Percentiles rank a stretch among this genome's conserved stretches.
phyloP scores from a whole-genome alignment of 2,797 vertebrate genomes.

The Chloroceryle inda region DNA sequence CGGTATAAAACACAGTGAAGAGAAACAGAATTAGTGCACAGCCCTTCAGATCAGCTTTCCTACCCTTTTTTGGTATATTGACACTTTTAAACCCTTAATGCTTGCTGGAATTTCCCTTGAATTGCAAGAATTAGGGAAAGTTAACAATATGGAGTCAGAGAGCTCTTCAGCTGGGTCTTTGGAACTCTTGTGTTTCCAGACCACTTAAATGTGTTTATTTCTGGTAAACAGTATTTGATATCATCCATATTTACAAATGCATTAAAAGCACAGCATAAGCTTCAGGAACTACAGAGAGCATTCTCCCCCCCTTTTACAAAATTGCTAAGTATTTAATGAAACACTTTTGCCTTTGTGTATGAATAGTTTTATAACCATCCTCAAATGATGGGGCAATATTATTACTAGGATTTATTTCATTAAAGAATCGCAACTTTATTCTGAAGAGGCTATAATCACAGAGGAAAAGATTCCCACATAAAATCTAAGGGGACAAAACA shows the following conservation, averaged over 20 bases:
- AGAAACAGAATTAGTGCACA: neutral
- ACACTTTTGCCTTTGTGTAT: neutral
- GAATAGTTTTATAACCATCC: neutral
- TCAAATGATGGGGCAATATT: neutral
- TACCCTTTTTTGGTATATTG: conserved; percentile 12
- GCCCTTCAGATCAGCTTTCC: neutral
- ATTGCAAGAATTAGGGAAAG: neutral
- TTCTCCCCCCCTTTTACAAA: neutral
- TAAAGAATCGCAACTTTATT: neutral
- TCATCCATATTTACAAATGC: neutral
- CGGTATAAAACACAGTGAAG: neutral
- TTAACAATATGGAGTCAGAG: neutral
- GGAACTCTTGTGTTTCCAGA: neutral
- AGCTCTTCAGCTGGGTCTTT: neutral
- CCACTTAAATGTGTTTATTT: neutral
- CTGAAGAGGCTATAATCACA: neutral
- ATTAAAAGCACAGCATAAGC: neutral
- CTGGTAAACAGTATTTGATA: neutral
- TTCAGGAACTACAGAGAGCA: neutral
- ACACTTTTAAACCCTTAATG: neutral
- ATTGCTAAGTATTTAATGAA: neutral
- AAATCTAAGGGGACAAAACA: neutral
- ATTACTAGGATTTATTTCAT: neutral
- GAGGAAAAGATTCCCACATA: neutral
- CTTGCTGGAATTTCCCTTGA: neutral